phyloP scores from a whole-genome alignment of 2,888 invertebrate species.

The Anodontia alba region DNA sequence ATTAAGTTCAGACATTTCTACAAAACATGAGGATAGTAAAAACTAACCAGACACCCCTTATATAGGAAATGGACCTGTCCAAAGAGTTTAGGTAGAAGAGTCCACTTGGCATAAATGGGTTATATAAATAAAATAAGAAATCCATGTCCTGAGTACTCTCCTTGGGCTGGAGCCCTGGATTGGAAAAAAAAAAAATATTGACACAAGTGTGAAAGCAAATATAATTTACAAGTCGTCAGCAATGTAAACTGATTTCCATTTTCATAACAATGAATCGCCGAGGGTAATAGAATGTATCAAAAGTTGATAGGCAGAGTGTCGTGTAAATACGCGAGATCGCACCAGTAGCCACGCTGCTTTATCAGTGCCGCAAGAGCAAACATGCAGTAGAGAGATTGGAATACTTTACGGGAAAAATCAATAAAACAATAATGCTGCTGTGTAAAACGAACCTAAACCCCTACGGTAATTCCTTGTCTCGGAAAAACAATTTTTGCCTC shows the following conservation, averaged over 20 bases:
- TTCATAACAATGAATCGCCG: constrained; percentile 30
- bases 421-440: constrained; percentile 14
- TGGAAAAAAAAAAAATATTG: constrained; percentile 5
- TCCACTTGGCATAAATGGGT: no score
- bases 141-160: no score
- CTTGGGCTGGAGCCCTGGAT: no score
- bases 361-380: constrained; percentile 27
- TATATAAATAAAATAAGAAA: not conserved
- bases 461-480: constrained; percentile 10
- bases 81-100: no score
- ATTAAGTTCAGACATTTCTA: no score
- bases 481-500: not conserved
- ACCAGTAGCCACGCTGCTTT: constrained; percentile 20
- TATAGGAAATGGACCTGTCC: no score
- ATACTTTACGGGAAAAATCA: constrained; percentile 23
- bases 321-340: constrained; percentile 30
- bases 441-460: constrained; percentile 16
- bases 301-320: constrained; percentile 26
- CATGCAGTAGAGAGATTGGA: constrained; percentile 8
- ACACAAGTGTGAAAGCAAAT: constrained; percentile 19
- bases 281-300: constrained; percentile 23
- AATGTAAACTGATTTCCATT: constrained; percentile 32
- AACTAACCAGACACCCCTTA: no score
- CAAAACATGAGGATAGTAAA: no score
- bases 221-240: constrained; percentile 26